Evolutionary conservation across 2,797 vertebrate species (phyloP), one percentile per base, ranked within the genome.

Genomic region (Parambassis ranga): DNA sequence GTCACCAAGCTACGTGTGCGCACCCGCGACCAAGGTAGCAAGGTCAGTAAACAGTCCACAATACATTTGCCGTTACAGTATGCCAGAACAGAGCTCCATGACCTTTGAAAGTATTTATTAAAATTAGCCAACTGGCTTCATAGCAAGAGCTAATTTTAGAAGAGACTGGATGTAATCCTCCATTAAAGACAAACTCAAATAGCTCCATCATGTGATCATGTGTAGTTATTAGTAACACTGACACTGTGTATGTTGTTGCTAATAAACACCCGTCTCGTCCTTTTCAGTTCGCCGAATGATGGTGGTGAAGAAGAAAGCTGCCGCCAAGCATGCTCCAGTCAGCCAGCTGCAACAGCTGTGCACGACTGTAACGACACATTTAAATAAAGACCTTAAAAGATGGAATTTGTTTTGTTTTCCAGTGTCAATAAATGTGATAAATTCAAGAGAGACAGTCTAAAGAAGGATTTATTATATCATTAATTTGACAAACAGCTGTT

Each of bases 1-100:
- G 95, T 94, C 86, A 97, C 98, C 90, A 98, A 98, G 87, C 88
- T 97, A 44, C 92, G 96, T 0, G 78, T 90, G 7, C 93, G 94
- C 77, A 94, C 92, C 55, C 86, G 90, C 0, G 92, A 92, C 57
- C 84, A 85, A 48, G 79, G 86, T 3, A 59, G 71, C 69, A 92
- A 92, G 87, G 90, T 88, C 14, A 22, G 85, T 47, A 15, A 10
- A 47, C 48, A 39, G 59, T n/a, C n/a, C 36, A 46, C 55, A 30
- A 55, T 24, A 4, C 27, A 27, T 56, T 63, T 57, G 11, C 14
- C 19, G 37, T 65, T 15, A 28, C 44, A 72, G 59, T 28, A 32
- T 11, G 44, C 37, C 58, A 30, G 18, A 52, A 52, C 3, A 32
- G 35, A 62, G 61, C 7, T 30, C 32, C 28, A 2, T 76, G 79